Evolutionary conservation across 2,888 invertebrate genomes (phyloP), one percentile per base, ranked within the genome.

Genomic region (Unio delphinus): DNA sequence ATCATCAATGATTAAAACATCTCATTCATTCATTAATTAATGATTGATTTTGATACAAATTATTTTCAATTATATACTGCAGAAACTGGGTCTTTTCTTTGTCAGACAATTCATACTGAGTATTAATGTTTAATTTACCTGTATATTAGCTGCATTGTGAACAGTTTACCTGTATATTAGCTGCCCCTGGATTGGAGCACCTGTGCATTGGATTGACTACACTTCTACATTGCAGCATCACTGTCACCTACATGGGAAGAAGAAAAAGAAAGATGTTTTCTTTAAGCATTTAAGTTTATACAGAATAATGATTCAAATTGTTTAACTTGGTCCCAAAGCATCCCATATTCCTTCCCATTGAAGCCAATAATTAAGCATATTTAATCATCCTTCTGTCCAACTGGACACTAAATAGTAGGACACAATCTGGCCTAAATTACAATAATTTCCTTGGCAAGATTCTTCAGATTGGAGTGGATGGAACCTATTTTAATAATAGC

Each of bases 121-220:
- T 15, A 15, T 45, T 45, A 45, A 45, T 45, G 45, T 45, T 45
- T 45, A 45, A 15, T 45, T 45, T 45, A 45, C 45, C 45, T 45
- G 92, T 69, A 93, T 90, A 62, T 90, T 88, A 68, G 93, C 92
- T 23, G 23, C 23, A 23, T 23, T 23, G 23, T 23, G 23, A 23
- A 23, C 0, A 23, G 23, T 23, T 23, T 23, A 23, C 93, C 90
- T 92, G 92, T 69, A 93, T 90, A 62, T 90, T 88, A 67, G 93
- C 92, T 23, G 91, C 88, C 18, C 93, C 93, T 30, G 93, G 91
- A 30, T 93, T 93, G 23, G 92, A 92, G 86, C 94, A 94, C 55
- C 74, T 80, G 73, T 89, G 89, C 20, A 86, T 74, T 7, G 87
- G 86, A 72, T 81, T 92, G 90, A 81, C 74, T 34, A 92, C 91